Evolutionary conservation across 2,888 invertebrate genomes (phyloP), one percentile per base, ranked within the genome.

Genomic region (Selenia dentaria): DNA sequence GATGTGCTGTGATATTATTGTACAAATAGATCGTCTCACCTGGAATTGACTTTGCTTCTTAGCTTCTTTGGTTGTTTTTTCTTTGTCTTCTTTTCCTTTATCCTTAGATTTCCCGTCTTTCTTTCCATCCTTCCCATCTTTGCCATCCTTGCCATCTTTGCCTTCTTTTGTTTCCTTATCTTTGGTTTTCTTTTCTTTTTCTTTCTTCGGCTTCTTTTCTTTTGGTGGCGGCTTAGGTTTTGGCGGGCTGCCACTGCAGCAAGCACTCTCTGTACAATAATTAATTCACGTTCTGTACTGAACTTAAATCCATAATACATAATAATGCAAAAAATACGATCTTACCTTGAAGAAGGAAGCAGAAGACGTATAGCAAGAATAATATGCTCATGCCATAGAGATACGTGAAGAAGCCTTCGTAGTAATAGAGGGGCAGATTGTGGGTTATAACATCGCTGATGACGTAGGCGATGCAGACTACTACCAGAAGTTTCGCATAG

Each of bases 361-460:
- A 97, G 93, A 97, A 97, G 62, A 97, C 97, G 92, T 97, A 98
- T 64, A 97, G 92, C 77, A 98, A 93, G 92, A 98, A 98, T 69
- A 97, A 92, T 85, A 98, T 97, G 91, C 97, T 97, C 92, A 95
- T 94, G 71, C 97, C 96, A 86, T 97, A 98, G 56, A 98, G 92
- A 91, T 97, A 98, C 57, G 97, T 97, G 92, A 97, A 98, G 93
- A 97, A 97, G 64, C 97, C 97, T 93, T 98, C 97, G 88, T 97
- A 98, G 92, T 97, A 98, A 86, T 96, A 95, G 57, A 96, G 94
- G 58, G 97, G 97, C 64, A 98, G 93, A 84, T 96, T 96, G 91
- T 97, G 96, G 62, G 97, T 97, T 76, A 97, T 96, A 73, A 97
- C 97, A 91, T 98, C 97, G 73, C 98, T 97, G 84, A 98, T 95